These are phyloP conservation scores for Holacanthella duospinosa DNA, from an alignment of 2,888 invertebrate genomes.

Conservation along the genomic window DNA sequence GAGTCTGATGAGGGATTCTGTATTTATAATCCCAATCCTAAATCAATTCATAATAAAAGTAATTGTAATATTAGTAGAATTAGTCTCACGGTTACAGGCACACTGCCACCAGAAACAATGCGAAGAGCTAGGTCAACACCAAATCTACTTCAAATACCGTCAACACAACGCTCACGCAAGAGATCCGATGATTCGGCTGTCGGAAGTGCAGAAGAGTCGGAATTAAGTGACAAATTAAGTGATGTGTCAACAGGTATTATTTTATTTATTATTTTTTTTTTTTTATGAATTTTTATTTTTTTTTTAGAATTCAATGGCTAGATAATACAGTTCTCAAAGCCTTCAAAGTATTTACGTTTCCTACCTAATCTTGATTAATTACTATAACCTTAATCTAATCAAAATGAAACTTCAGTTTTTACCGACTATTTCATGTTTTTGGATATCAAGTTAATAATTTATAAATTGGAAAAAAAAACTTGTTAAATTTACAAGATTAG, in stretches of 20 bases:
- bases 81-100: neutral
- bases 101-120: conserved; percentile 15
- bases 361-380: no score
- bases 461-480: no score
- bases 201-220: conserved; percentile 34
- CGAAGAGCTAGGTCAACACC: conserved; percentile 34
- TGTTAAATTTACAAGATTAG: no score
- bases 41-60: neutral
- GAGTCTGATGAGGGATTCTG: neutral
- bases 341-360: no score
- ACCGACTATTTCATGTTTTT: no score
- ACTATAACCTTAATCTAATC: no score
- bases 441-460: no score
- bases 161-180: conserved; percentile 25
- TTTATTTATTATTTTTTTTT: no score
- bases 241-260: conserved; percentile 19
- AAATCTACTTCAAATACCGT: conserved; percentile 35
- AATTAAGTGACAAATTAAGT: conserved; percentile 25
- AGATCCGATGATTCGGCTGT: conserved; percentile 36
- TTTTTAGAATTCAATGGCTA: no score
- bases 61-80: neutral
- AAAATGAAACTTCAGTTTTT: no score
- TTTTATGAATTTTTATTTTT: no score
- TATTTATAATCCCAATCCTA: neutral
- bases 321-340: no score